A percentile compares a stretch with the other conserved stretches of the same genome.
Conservation (phyloP, 2,797 vertebrate species). For the Phoxinus dragarum region DNA sequence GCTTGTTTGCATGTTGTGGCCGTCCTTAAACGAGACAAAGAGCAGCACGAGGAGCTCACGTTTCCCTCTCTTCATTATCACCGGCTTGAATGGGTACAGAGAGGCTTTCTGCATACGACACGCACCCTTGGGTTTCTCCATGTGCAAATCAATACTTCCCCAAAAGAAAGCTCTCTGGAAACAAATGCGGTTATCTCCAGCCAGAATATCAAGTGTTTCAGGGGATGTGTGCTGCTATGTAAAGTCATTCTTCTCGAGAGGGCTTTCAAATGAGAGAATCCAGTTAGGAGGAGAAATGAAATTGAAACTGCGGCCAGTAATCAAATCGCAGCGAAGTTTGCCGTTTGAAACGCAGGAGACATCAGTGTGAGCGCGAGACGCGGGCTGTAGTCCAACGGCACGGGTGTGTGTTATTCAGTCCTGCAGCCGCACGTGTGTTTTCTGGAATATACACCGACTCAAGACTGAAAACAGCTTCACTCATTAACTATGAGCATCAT, state of each 20-base stretch:
- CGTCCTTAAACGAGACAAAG: conserved; percentile 50
- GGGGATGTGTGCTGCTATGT: conserved; percentile 18
- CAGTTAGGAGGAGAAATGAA: conserved; percentile 43
- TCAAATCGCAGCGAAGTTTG: conserved; percentile 21
- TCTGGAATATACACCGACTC: background rate
- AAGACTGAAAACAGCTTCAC: background rate
- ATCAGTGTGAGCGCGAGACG: background rate
- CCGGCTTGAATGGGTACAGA: conserved; percentile 29
- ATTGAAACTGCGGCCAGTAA: conserved; percentile 41
- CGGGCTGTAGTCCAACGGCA: background rate
- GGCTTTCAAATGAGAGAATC: conserved; percentile 35
- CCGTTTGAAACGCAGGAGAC: conserved; percentile 19
- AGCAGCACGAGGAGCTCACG: conserved; percentile 41
- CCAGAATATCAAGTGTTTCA: conserved; percentile 49
- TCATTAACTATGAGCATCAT: background rate
- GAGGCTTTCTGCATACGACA: conserved; percentile 19
- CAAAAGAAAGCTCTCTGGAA: conserved; percentile 54
- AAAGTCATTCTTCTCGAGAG: conserved; percentile 37
- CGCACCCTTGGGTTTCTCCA: conserved; percentile 29
- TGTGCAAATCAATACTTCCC: conserved; percentile 50
- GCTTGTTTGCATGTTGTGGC: conserved; percentile 63
- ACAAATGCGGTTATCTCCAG: conserved; percentile 42
- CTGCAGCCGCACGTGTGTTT: background rate
- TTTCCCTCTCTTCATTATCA: conserved; percentile 50
- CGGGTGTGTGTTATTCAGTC: background rate